A percentile compares a stretch with the other conserved stretches of the same genome.
These are phyloP conservation scores for Haemorhous mexicanus DNA, from an alignment of 2,113 vertebrate species.

Conservation along the genomic window DNA sequence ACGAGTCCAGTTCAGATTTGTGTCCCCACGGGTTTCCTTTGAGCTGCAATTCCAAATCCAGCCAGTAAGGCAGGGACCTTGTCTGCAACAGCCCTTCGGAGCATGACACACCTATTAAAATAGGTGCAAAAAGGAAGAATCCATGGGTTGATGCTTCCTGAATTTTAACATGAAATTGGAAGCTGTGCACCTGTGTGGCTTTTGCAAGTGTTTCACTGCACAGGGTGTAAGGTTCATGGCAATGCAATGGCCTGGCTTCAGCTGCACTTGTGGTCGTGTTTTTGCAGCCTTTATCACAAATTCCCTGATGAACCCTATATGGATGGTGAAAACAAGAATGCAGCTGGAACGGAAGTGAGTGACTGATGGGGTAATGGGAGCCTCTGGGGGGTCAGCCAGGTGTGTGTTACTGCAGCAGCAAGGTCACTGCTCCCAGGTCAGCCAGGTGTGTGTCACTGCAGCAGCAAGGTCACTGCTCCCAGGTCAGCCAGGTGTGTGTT, in stretches of 20 bases:
- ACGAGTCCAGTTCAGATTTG: neutral
- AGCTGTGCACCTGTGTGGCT: neutral
- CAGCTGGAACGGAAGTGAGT: slow-evolving; percentile 91
- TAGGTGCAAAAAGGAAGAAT: neutral
- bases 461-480: neutral
- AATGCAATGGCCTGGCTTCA: neutral
- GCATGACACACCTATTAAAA: neutral
- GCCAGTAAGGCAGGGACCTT: neutral
- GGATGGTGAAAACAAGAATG: slow-evolving; percentile 99
- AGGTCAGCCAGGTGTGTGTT: neutral
- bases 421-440: neutral
- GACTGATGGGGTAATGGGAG: neutral
- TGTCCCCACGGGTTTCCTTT: neutral
- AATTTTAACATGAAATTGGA: neutral
- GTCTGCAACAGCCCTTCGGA: neutral
- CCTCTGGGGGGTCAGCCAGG: neutral
- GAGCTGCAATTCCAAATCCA: neutral
- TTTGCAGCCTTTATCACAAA: slow-evolving; percentile 91
- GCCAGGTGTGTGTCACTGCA: neutral
- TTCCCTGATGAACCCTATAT: slow-evolving; percentile 95
- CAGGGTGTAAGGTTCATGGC: neutral
- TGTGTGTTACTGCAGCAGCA: neutral
- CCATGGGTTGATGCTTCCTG: neutral
- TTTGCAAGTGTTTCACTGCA: neutral
- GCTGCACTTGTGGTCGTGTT: neutral